Percentiles rank a stretch among this genome's conserved stretches.
These are phyloP conservation scores for Coregonus clupeaformis DNA, from an alignment of 2,113 vertebrate genomes.

Conservation along the genomic window DNA sequence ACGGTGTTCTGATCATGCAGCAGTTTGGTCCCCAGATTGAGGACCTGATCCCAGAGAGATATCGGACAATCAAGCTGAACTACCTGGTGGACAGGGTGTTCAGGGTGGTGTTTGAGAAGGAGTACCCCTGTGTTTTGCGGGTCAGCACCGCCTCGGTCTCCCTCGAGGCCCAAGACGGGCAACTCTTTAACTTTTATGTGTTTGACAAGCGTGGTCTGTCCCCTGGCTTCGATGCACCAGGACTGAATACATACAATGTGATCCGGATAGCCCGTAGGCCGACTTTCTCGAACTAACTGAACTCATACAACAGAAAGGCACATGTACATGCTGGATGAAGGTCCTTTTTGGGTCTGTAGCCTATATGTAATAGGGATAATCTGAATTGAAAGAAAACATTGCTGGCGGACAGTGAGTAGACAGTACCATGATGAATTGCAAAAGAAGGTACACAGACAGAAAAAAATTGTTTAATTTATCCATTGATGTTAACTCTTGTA, in stretches of 20 bases:
- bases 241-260: slow-evolving; percentile 88
- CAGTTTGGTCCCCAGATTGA: slow-evolving; percentile 89
- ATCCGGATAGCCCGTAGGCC: slow-evolving; percentile 77
- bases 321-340: not conserved
- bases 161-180: slow-evolving; percentile 85
- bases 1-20: slow-evolving; percentile 83
- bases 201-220: slow-evolving; percentile 80
- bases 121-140: slow-evolving; percentile 84
- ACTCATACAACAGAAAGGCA: not conserved
- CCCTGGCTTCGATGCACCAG: slow-evolving; percentile 86
- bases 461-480: not conserved
- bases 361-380: not conserved
- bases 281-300: slow-evolving; percentile 48
- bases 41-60: slow-evolving; percentile 78
- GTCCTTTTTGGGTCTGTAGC: too few relatives aligned
- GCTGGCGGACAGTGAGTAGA: not conserved
- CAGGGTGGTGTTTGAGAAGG: slow-evolving; percentile 83
- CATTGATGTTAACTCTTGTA: slow-evolving; percentile 5
- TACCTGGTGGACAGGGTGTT: slow-evolving; percentile 85
- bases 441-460: not conserved
- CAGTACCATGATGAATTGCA: not conserved
- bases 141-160: slow-evolving; percentile 82
- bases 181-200: slow-evolving; percentile 85
- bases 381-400: not conserved
- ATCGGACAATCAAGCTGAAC: slow-evolving; percentile 80